Evolutionary conservation across 2,888 invertebrate species (phyloP).

Genomic region (Laothoe populi): DNA sequence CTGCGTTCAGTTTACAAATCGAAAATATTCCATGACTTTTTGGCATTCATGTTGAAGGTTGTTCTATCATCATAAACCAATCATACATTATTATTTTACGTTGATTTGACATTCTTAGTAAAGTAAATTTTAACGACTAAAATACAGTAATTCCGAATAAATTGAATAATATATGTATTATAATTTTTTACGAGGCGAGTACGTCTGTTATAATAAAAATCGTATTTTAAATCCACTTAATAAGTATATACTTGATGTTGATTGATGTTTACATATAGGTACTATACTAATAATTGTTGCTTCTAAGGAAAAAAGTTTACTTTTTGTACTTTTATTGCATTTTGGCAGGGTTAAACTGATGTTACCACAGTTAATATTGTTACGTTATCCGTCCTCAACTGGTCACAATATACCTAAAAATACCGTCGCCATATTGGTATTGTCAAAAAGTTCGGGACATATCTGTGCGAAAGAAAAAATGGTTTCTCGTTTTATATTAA

Average conservation of each 20-base stretch:
- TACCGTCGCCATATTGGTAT: conserved; percentile 85
- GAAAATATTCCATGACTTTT: neutral
- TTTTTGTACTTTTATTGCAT: neutral
- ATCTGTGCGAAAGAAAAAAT: conserved; percentile 79
- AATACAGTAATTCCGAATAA: too few species aligned
- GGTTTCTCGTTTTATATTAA: conserved; percentile 71
- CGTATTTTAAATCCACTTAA: too few species aligned
- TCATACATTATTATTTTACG: too few species aligned
- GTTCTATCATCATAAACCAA: too few species aligned
- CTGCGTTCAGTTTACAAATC: neutral
- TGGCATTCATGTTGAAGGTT: neutral
- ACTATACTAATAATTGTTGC: neutral
- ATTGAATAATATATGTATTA: too few species aligned
- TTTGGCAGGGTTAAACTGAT: conserved; percentile 30
- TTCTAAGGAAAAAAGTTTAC: neutral
- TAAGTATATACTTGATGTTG: too few species aligned
- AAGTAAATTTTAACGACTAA: too few species aligned
- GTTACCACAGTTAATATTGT: conserved; percentile 63
- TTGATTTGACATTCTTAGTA: too few species aligned
- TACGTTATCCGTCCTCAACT: conserved; percentile 63
- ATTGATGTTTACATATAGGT: neutral
- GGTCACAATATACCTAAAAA: conserved; percentile 82
- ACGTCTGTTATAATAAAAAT: too few species aligned
- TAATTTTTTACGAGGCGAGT: too few species aligned
- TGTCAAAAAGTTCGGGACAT: conserved; percentile 80